A percentile compares a stretch with the other conserved stretches of the same genome.
Evolutionary conservation across 1,140 invertebrate species (phyloP).

Genomic region (Drosophila arizonae): DNA sequence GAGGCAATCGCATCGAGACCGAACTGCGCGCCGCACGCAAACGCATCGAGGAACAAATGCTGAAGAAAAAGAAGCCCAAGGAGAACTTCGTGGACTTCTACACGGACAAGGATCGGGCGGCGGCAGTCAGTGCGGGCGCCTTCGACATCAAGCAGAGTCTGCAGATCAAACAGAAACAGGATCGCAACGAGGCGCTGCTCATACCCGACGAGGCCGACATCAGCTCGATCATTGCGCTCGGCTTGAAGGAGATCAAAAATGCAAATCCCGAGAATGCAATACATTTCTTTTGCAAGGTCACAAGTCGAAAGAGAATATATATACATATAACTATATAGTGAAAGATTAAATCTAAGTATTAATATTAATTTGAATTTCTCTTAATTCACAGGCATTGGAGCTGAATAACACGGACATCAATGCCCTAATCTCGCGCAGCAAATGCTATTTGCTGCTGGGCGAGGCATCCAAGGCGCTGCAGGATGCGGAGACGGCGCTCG

Average conservation of each 20-base stretch:
- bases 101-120: slow-evolving; percentile 94
- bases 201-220: slow-evolving; percentile 92
- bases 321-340: background rate
- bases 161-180: slow-evolving; percentile 90
- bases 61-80: slow-evolving; percentile 85
- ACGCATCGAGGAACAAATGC: slow-evolving; percentile 70
- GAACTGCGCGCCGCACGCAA: slow-evolving; percentile 72
- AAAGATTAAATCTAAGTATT: background rate
- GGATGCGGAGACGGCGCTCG: slow-evolving; percentile 92
- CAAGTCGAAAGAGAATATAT: background rate
- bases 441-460: slow-evolving; percentile 94
- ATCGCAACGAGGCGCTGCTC: slow-evolving; percentile 88
- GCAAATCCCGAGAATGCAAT: slow-evolving; percentile 88
- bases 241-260: slow-evolving; percentile 88
- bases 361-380: too few relatives aligned
- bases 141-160: slow-evolving; percentile 93
- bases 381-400: slow-evolving; percentile 90
- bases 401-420: slow-evolving; percentile 92
- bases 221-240: slow-evolving; percentile 88
- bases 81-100: slow-evolving; percentile 89
- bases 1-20: slow-evolving; percentile 79
- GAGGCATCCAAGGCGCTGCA: slow-evolving; percentile 91
- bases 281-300: slow-evolving; percentile 91
- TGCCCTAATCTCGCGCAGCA: slow-evolving; percentile 93
- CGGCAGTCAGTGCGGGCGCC: slow-evolving; percentile 89